Percentiles rank a stretch among this genome's conserved stretches.
Evolutionary conservation across 2,888 invertebrate genomes (phyloP).

Genomic region (Sclerodermus sp.): DNA sequence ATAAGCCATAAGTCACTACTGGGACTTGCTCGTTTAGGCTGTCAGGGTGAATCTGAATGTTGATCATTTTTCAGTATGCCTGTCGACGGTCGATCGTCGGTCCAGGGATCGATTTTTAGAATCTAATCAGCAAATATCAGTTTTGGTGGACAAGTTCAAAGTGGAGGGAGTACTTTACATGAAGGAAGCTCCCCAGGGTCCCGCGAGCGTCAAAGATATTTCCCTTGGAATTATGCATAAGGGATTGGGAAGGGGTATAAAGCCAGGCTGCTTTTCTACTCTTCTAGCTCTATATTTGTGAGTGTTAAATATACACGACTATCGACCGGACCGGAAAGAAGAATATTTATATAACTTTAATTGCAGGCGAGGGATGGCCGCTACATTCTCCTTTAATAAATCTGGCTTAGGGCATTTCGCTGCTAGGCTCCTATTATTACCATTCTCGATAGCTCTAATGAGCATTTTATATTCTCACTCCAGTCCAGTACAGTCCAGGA

Average conservation of each 20-base stretch:
- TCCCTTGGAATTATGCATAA: constrained; percentile 48
- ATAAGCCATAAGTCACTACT: constrained; percentile 26
- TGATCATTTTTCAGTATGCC: constrained; percentile 65
- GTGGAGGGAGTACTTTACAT: constrained; percentile 78
- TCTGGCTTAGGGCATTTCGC: constrained; percentile 76
- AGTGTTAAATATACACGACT: constrained; percentile 14
- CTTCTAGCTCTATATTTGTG: constrained; percentile 49
- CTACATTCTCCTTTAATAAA: constrained; percentile 77
- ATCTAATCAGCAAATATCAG: constrained; percentile 90
- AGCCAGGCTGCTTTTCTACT: constrained; percentile 52
- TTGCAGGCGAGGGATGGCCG: constrained; percentile 73
- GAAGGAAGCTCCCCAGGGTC: constrained; percentile 60
- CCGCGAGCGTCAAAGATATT: constrained; percentile 49
- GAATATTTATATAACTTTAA: no score
- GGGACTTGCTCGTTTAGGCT: neutral
- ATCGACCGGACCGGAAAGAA: constrained; percentile 1
- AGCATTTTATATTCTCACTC: constrained; percentile 51
- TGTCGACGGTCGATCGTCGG: constrained; percentile 76
- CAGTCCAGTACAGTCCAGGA: constrained; percentile 45
- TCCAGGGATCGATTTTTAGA: constrained; percentile 90
- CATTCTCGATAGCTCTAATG: constrained; percentile 60
- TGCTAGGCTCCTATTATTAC: constrained; percentile 73
- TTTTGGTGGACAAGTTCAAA: constrained; percentile 88
- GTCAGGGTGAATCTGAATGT: neutral
- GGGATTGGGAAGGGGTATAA: constrained; percentile 50